Conservation (phyloP, 2,113 vertebrate genomes). For the Dasyprocta punctata region DNA sequence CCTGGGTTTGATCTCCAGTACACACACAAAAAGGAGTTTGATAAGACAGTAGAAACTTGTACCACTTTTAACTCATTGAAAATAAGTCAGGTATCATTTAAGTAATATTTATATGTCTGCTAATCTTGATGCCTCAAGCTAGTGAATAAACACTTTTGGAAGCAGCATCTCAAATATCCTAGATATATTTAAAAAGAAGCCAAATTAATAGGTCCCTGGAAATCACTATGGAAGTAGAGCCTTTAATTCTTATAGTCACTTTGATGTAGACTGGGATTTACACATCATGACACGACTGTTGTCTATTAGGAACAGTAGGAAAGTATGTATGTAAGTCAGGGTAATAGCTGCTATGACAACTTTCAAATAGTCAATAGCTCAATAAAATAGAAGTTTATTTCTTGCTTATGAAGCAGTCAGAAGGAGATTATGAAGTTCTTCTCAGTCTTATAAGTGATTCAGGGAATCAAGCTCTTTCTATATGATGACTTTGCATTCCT, state of each 20-base stretch:
- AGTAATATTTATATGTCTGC: not conserved
- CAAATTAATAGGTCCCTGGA: not conserved
- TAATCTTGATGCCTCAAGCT: not conserved
- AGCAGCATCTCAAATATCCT: conserved; percentile 31
- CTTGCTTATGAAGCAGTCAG: not conserved
- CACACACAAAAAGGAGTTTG: not conserved
- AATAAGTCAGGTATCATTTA: not conserved
- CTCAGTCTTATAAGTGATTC: not conserved
- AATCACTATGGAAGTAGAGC: conserved; percentile 42
- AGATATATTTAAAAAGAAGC: not conserved
- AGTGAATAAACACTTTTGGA: conserved; percentile 53
- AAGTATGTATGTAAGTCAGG: not conserved
- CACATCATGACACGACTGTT: not conserved
- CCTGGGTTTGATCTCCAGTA: no score
- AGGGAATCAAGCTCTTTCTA: not conserved
- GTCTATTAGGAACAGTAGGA: not conserved
- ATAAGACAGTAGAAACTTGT: conserved; percentile 27
- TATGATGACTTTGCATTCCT: not conserved
- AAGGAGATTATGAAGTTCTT: not conserved
- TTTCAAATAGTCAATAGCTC: not conserved
- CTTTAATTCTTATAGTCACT: conserved; percentile 30
- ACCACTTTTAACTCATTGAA: not conserved
- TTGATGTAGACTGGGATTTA: conserved; percentile 17
- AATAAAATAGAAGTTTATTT: not conserved
- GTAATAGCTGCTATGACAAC: not conserved